Percentiles rank a stretch among this genome's conserved stretches.
Evolutionary conservation across 2,113 vertebrate genomes (phyloP).

Genomic region (Melanocharis versteri): DNA sequence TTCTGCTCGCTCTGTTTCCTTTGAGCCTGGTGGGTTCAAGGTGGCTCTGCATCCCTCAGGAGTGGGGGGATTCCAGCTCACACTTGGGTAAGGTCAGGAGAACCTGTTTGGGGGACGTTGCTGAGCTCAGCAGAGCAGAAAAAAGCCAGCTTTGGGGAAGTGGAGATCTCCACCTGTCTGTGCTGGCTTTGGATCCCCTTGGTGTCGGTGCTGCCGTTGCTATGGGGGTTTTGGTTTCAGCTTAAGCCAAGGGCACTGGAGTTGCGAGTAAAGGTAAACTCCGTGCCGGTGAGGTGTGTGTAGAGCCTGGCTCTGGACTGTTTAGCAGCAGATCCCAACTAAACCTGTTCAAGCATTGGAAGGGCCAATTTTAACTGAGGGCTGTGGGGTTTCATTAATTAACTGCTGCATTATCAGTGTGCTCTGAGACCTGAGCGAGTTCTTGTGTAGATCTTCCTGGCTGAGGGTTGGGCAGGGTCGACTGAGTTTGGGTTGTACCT

Average conservation of each 20-base stretch:
- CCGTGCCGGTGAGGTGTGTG: accelerated
- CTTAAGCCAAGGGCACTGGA: background rate
- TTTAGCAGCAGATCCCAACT: background rate
- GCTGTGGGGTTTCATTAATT: background rate
- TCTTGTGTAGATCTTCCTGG: background rate
- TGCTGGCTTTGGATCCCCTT: accelerated
- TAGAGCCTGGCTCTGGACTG: background rate
- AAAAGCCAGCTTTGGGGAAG: background rate
- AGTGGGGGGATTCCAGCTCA: accelerated
- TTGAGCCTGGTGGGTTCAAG: accelerated
- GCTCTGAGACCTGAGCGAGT: background rate
- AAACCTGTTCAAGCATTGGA: background rate
- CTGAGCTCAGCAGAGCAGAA: background rate
- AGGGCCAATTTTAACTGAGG: background rate
- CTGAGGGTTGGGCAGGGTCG: background rate
- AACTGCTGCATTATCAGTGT: accelerated
- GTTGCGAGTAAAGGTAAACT: background rate
- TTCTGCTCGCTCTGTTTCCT: background rate
- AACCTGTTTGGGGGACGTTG: accelerated
- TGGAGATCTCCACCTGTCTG: background rate
- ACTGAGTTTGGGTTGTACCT: background rate
- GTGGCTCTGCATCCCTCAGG: background rate
- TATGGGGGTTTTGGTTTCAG: background rate
- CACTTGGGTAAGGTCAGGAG: background rate
- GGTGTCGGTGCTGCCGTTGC: accelerated